A percentile compares a stretch with the other conserved stretches of the same genome.
Evolutionary conservation across 2,797 vertebrate species (phyloP).

Genomic region (Rousettus madagascariensis): DNA sequence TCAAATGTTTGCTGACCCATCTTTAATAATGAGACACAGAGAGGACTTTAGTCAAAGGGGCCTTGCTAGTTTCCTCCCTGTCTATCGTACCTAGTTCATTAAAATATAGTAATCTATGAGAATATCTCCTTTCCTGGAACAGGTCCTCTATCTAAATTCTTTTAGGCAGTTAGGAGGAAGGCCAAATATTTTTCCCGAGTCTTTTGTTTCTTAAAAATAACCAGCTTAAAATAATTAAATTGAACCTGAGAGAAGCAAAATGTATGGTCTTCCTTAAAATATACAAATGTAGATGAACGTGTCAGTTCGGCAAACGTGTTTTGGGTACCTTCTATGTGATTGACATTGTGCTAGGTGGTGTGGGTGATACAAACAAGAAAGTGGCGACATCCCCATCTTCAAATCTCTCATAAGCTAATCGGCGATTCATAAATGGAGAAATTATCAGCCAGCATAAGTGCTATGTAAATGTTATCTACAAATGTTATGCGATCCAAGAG

Average conservation of each 20-base stretch:
- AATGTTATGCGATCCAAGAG: background rate
- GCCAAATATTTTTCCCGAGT: background rate
- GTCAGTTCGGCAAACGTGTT: background rate
- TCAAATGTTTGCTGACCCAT: background rate
- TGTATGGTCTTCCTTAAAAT: background rate
- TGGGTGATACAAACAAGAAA: background rate
- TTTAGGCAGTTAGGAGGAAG: too few relatives aligned
- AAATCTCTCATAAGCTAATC: background rate
- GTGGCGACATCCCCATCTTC: background rate
- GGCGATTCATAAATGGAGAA: background rate
- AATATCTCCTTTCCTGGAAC: background rate
- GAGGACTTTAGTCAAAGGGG: background rate
- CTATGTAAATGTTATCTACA: background rate
- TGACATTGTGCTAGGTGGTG: background rate
- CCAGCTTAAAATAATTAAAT: background rate
- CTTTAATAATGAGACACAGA: background rate
- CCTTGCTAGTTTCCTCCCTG: background rate
- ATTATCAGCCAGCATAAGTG: background rate
- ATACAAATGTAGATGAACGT: background rate
- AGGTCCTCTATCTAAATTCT: too few relatives aligned
- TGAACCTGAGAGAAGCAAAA: constrained; percentile 13
- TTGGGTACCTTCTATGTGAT: background rate
- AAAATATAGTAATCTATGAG: background rate
- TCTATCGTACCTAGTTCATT: background rate
- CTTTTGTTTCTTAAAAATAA: background rate